phyloP scores from a whole-genome alignment of 2,797 vertebrate species.

The Melanotaenia parkinsoni region DNA sequence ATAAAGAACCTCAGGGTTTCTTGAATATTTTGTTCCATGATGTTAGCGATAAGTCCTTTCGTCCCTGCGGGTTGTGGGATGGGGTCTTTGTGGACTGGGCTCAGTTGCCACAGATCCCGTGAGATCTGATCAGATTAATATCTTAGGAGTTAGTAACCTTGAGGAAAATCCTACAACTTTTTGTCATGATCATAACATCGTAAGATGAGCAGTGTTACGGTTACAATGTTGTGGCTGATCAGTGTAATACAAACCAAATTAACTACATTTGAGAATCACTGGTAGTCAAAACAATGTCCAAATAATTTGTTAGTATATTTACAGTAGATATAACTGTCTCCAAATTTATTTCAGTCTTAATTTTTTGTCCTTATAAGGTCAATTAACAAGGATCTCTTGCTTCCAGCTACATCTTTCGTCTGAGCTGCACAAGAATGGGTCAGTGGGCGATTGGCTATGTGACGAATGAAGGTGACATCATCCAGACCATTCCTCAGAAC shows the following conservation, averaged over 20 bases:
- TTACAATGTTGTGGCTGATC: neutral
- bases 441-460: slow-evolving; percentile 93
- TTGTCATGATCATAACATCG: neutral
- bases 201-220: neutral
- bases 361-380: neutral
- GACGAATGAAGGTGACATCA: slow-evolving; percentile 78
- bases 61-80: too few relatives aligned
- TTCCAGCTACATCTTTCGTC: slow-evolving; percentile 89
- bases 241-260: neutral
- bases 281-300: neutral
- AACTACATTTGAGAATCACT: neutral
- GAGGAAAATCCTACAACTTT: neutral
- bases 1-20: neutral
- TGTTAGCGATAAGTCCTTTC: neutral
- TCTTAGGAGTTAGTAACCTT: neutral
- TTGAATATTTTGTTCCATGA: neutral
- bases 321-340: neutral
- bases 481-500: slow-evolving; percentile 89
- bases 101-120: too few relatives aligned
- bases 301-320: neutral
- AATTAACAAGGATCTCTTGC: slow-evolving; percentile 4
- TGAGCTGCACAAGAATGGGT: slow-evolving; percentile 90
- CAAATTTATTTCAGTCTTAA: neutral
- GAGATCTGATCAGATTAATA: neutral
- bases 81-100: neutral